These are phyloP conservation scores for Elaphurus davidianus DNA, from an alignment of 2,113 vertebrate species.

Conservation along the genomic window DNA sequence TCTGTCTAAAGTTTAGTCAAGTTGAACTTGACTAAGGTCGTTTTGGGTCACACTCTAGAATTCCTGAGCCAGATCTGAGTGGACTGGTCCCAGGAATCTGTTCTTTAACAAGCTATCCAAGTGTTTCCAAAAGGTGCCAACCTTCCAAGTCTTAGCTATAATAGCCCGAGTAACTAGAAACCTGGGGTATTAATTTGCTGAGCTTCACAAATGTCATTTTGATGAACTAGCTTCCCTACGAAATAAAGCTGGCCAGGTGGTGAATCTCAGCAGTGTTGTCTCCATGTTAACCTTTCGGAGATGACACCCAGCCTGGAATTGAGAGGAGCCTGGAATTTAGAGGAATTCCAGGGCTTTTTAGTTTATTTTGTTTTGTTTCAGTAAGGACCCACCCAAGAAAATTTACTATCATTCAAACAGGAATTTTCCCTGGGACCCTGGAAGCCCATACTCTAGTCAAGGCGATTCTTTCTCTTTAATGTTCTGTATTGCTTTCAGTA, in stretches of 20 bases:
- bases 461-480: slow-evolving; percentile 39
- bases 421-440: neutral
- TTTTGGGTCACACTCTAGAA: neutral
- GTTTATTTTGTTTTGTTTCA: neutral
- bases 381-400: slow-evolving; percentile 20
- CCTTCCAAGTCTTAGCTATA: neutral
- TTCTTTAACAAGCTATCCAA: neutral
- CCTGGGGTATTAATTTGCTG: neutral
- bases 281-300: neutral
- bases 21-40: neutral
- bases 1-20: neutral
- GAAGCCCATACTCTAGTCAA: neutral
- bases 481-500: slow-evolving; percentile 11
- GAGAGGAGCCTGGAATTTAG: neutral
- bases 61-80: neutral
- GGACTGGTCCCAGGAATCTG: neutral
- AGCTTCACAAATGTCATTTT: neutral
- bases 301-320: neutral
- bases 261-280: rapidly evolving
- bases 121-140: neutral
- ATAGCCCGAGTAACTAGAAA: neutral
- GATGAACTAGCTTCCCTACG: neutral
- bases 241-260: neutral
- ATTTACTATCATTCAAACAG: neutral
- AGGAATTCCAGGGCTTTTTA: neutral